Evolutionary conservation across 2,113 vertebrate genomes (phyloP), one percentile per base, ranked within the genome.

Genomic region (Sigmodon hispidus): DNA sequence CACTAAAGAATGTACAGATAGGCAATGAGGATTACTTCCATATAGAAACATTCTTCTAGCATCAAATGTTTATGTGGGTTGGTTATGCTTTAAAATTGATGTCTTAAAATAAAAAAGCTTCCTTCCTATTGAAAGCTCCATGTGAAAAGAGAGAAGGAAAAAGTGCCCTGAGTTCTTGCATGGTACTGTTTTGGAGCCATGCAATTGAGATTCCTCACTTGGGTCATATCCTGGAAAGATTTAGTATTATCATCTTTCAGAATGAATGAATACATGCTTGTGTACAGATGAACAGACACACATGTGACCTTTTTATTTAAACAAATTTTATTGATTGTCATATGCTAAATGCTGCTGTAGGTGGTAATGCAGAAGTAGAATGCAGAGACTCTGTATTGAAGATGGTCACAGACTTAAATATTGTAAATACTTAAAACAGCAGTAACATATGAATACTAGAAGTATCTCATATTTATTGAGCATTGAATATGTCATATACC

Each of bases 61-160:
- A 36, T 93, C 59, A 83, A 76, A 92, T 10, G 21, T 80, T 61
- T 15, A 48, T 76, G 34, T 79, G 7, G 22, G 11, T 72, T 96
- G 31, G 72, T 67, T 61, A 19, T 55, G 45, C 3, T 63, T 90
- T 57, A 59, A 48, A 91, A 31, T 50, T 24, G 63, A 70, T 73
- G 15, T 90, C 92, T 90, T 76, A 55, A 81, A 90, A 45, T 65
- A 26, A 91, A 75, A 75, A 91, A 94, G 19, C 13, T 65, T 91
- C 40, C 40, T 89, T 26, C 34, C 19, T 7, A 26, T 79, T 72
- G 75, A 4, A 91, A 55, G 40, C 4, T 52, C 8, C 3, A 4
- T 22, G 26, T 55, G 45, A 43, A 72, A 17, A 17, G 24, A 83
- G 34, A n/a, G 36, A 13, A 75, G 40, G n/a, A 3, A 1, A 67